Percentiles rank a stretch among this genome's conserved stretches.
Conservation (phyloP, 2,113 vertebrate species). For the Phylloscopus whistleri region DNA sequence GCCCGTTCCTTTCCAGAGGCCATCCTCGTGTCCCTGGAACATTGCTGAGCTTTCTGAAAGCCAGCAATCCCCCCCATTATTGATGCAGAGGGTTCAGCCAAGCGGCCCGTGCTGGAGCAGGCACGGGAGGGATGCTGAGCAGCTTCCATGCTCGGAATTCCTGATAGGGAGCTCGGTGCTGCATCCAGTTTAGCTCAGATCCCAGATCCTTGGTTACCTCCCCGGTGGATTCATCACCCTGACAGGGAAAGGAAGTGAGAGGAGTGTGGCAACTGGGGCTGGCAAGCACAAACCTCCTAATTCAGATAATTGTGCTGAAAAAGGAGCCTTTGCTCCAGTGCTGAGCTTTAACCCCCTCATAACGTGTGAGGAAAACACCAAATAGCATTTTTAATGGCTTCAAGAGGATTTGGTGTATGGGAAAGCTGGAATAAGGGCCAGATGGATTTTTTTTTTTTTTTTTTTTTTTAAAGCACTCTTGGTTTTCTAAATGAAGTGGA, state of each 20-base stretch:
- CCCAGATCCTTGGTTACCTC: neutral
- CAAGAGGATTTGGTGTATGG: neutral
- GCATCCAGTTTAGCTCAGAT: neutral
- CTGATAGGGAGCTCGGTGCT: neutral
- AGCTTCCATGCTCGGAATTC: neutral
- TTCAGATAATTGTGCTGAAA: neutral
- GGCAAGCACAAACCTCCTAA: neutral
- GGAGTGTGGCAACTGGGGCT: neutral
- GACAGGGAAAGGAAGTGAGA: neutral
- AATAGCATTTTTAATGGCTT: neutral
- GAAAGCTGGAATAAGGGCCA: neutral
- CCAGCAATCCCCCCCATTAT: neutral
- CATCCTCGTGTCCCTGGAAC: neutral
- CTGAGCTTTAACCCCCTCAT: neutral
- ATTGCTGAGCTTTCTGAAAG: neutral
- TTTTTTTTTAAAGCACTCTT: neutral
- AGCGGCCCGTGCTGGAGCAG: neutral
- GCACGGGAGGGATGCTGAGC: neutral
- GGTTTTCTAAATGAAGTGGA: neutral
- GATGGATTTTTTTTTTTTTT: neutral
- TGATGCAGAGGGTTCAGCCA: neutral
- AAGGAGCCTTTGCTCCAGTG: neutral
- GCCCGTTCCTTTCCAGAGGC: neutral
- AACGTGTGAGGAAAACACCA: neutral
- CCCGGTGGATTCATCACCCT: neutral